Evolutionary conservation across 2,113 vertebrate genomes (phyloP).

Genomic region (Pycnonotus jocosus): DNA sequence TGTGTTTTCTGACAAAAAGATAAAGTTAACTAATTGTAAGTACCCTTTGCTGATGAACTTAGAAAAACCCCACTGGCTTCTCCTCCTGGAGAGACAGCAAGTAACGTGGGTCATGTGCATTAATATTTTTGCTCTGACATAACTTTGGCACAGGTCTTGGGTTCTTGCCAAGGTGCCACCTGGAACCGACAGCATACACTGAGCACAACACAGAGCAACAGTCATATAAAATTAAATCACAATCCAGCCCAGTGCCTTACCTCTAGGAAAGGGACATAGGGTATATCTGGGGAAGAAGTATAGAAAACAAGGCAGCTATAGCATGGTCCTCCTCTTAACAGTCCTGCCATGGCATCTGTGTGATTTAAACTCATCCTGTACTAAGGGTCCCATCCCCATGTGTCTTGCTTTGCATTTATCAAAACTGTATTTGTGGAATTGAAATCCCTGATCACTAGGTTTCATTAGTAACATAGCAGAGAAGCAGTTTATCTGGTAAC

Average conservation of each 20-base stretch:
- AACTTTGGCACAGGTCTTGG: constrained; percentile 35
- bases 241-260: neutral
- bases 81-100: constrained; percentile 14
- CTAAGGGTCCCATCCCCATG: neutral
- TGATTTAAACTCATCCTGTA: neutral
- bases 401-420: neutral
- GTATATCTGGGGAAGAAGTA: neutral
- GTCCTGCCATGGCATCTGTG: neutral
- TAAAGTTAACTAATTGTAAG: constrained; percentile 45
- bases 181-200: constrained; percentile 34
- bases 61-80: neutral
- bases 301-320: neutral
- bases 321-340: neutral
- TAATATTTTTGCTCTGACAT: constrained; percentile 42
- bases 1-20: constrained; percentile 41
- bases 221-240: constrained; percentile 44
- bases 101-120: neutral
- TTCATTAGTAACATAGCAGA: neutral
- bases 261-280: neutral
- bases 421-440: neutral
- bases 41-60: neutral
- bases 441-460: neutral
- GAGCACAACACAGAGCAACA: constrained; percentile 38
- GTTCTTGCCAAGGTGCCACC: constrained; percentile 44
- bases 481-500: neutral